Base-by-base conservation (phyloP, 2,888 invertebrate genomes). In the Bugula neritina region DNA sequence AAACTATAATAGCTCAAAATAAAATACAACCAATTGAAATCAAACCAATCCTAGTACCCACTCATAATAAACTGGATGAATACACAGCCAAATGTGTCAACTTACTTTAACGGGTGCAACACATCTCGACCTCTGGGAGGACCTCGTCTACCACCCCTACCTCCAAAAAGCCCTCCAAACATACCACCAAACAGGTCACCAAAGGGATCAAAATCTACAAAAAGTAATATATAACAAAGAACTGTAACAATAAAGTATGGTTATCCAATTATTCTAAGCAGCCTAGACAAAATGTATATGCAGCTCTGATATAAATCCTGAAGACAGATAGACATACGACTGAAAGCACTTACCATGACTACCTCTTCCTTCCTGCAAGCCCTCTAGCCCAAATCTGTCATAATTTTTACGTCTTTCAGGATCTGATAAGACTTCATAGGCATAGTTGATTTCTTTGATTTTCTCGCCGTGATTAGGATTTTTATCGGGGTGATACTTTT, bases 371-470 rank as follows among this genome's bases (percentile, higher is more conserved):
- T 92, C 92, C 85, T 93, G 93, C 77, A 95, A 85, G 0, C 93
- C 95, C 82, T 92, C 92, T 76, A 95, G 83, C 2, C 95, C 96
- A 86, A 89, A 90, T 79, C 89, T 89, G 84, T 96, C 94, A 83
- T 96, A 96, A 55, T 90, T 86, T 79, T 90, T 89, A 72, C 92
- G 87, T 84, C 94, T 94, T 79, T 92, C 91, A 1, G 92, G 88
- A 86, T 94, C 92, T 17, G 94, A 93, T 71, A 96, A 87, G 69
- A 94, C 90, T 87, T 96, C 95, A 84, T 95, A 94, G 0, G 95
- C 95, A 86, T 92, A 94, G 73, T 93, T 93, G 78, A 96, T 95
- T 87, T 96, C 95, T 85, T 95, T 94, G 82, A 95, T 94, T 87
- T 91, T 92, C 82, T 95, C 94, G 72, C 92, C 94, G 73, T 92